Conservation (phyloP, 2,113 vertebrate genomes). For the Lynx canadensis region DNA sequence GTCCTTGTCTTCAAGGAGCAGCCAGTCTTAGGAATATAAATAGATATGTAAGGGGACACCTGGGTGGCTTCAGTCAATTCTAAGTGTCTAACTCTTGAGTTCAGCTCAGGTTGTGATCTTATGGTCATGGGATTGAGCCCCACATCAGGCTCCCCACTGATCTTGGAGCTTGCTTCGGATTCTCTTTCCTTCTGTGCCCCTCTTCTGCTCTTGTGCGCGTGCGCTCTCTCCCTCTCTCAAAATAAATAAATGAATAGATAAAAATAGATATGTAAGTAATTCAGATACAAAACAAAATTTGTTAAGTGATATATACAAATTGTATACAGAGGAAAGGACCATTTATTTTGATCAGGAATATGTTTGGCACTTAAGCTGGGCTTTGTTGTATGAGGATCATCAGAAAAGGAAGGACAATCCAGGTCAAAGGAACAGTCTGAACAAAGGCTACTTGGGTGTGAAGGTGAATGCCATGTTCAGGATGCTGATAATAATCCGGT, state of each 20-base stretch:
- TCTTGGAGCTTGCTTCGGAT: too few relatives aligned
- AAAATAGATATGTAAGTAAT: neutral
- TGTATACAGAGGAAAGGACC: neutral
- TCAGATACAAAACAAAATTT: slow-evolving; percentile 23
- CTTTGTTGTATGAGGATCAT: neutral
- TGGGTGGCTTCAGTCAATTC: too few relatives aligned
- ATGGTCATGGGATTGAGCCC: too few relatives aligned
- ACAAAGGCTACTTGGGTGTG: slow-evolving; percentile 15
- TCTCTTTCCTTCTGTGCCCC: too few relatives aligned
- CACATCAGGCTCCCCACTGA: too few relatives aligned
- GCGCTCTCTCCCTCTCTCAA: too few relatives aligned
- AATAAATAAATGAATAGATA: too few relatives aligned
- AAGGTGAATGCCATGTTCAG: neutral
- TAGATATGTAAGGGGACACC: neutral
- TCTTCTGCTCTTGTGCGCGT: too few relatives aligned
- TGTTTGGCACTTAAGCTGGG: neutral
- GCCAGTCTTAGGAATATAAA: neutral
- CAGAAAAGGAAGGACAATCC: neutral
- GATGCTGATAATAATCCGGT: neutral
- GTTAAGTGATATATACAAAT: slow-evolving; percentile 22
- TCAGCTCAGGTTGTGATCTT: too few relatives aligned
- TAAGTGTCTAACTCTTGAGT: too few relatives aligned
- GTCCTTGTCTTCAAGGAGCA: neutral
- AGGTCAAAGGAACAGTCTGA: neutral
- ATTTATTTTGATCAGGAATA: neutral